phyloP scores from a whole-genome alignment of 2,888 invertebrate species.

The Desoria tigrina region DNA sequence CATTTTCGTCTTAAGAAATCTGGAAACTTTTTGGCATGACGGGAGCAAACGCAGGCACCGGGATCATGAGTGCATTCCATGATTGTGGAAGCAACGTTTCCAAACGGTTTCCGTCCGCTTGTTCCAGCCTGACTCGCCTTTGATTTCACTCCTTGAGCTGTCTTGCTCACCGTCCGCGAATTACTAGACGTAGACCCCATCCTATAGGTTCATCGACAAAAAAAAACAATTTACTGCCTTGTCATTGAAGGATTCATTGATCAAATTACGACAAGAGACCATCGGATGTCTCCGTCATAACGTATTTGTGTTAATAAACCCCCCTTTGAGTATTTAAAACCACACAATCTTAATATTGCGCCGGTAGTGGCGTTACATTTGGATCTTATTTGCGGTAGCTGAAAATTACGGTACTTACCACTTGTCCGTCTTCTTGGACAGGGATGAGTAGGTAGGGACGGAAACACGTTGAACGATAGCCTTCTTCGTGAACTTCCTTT shows the following conservation, averaged over 20 bases:
- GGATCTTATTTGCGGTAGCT: too few relatives aligned
- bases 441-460: conserved; percentile 44
- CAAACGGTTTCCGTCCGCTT: conserved; percentile 1
- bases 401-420: too few relatives aligned
- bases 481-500: conserved; percentile 34
- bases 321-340: conserved; percentile 6
- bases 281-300: too few relatives aligned
- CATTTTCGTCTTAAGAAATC: too few relatives aligned
- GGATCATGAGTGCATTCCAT: conserved; percentile 14
- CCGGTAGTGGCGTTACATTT: too few relatives aligned
- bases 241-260: too few relatives aligned
- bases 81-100: conserved; percentile 3
- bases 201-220: not conserved
- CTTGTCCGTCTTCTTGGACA: conserved; percentile 40
- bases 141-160: not conserved
- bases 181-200: not conserved
- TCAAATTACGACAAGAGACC: too few relatives aligned
- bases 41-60: conserved; percentile 36
- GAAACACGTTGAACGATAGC: conserved; percentile 46
- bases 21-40: conserved; percentile 43
- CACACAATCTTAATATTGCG: not conserved
- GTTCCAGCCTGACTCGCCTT: conserved; percentile 15
- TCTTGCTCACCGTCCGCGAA: not conserved
- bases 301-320: too few relatives aligned
- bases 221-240: too few relatives aligned